Evolutionary conservation across 92 coral and sea anemone species (phyloP).

Genomic region (Porites divaricata): DNA sequence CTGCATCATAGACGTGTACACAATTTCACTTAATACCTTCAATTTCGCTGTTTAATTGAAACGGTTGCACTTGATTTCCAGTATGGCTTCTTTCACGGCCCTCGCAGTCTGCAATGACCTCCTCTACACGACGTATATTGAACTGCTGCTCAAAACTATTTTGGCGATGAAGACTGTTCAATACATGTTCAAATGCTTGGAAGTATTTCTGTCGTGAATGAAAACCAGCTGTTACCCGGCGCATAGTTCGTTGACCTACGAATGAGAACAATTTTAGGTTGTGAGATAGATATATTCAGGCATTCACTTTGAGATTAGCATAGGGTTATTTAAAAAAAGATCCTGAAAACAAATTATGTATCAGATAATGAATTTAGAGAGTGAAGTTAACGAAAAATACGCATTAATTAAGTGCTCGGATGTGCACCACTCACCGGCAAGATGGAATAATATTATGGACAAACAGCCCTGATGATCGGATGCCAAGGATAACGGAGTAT

Average conservation of each 20-base stretch:
- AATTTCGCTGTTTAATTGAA: neutral
- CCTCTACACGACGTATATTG: neutral
- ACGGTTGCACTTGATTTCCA: neutral
- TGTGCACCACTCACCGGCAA: slow-evolving; percentile 11
- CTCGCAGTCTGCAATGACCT: neutral
- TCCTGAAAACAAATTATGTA: too few relatives aligned
- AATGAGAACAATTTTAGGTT: neutral
- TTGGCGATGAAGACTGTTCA: slow-evolving; percentile 13
- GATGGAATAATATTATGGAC: neutral
- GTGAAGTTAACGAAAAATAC: too few relatives aligned
- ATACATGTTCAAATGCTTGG: neutral
- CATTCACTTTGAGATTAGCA: too few relatives aligned
- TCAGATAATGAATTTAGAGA: too few relatives aligned
- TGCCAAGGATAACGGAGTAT: slow-evolving; percentile 51
- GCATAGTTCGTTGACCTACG: neutral
- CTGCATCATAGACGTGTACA: too few relatives aligned
- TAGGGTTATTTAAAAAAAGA: too few relatives aligned
- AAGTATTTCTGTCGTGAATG: neutral
- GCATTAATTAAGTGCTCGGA: neutral
- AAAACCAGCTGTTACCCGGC: too few relatives aligned
- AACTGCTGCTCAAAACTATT: neutral
- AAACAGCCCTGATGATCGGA: slow-evolving; percentile 1
- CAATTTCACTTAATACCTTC: neutral
- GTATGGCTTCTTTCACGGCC: neutral
- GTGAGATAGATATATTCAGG: too few relatives aligned